Conservation (phyloP, 2,888 invertebrate genomes). For the Tholera decimalis region DNA sequence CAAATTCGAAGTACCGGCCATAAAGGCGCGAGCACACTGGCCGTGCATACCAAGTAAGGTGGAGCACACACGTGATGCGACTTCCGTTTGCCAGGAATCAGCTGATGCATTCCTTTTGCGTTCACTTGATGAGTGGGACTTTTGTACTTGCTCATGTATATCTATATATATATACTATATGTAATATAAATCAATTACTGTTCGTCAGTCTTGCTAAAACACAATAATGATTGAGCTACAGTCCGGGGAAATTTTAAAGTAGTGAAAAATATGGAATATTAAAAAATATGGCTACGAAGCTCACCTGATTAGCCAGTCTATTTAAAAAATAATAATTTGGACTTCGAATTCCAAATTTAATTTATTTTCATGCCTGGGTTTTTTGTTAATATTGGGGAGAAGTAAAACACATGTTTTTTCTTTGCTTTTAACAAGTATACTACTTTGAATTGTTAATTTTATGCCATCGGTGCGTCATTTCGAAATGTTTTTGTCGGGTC, state of each 20-base stretch:
- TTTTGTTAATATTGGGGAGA: too few species aligned
- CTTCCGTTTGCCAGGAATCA: slow-evolving; percentile 76
- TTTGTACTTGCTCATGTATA: slow-evolving; percentile 39
- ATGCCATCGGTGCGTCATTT: slow-evolving; percentile 5
- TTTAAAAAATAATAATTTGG: too few species aligned
- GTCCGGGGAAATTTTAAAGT: too few species aligned
- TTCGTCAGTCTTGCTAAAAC: too few species aligned
- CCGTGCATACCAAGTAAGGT: slow-evolving; percentile 79
- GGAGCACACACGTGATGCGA: slow-evolving; percentile 79
- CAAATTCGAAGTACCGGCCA: slow-evolving; percentile 60
- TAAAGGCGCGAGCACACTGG: slow-evolving; percentile 67
- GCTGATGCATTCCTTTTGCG: slow-evolving; percentile 69
- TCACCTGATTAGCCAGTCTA: too few species aligned
- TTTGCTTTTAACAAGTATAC: neutral
- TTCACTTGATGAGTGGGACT: slow-evolving; percentile 45
- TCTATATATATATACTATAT: too few species aligned
- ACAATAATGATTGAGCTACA: too few species aligned
- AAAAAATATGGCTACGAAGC: too few species aligned
- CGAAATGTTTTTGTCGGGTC: neutral
- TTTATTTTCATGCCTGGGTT: too few species aligned
- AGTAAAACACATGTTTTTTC: too few species aligned
- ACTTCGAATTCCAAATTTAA: neutral
- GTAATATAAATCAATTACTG: too few species aligned
- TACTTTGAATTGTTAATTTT: neutral
- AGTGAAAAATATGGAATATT: too few species aligned